phyloP scores from a whole-genome alignment of 2,113 vertebrate species.

The Thermophis baileyi region DNA sequence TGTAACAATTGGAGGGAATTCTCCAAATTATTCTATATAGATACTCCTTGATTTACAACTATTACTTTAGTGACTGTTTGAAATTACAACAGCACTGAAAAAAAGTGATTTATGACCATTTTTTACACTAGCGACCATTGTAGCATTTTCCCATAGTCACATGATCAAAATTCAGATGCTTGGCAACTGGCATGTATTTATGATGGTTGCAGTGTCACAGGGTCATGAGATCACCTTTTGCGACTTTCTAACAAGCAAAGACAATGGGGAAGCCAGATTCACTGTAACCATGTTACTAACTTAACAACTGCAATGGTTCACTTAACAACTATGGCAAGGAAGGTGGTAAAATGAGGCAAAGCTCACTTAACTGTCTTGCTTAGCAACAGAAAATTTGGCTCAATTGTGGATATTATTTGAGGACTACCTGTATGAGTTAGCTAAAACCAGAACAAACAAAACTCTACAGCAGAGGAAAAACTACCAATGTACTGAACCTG shows the following conservation, averaged over 20 bases:
- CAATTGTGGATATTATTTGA: background rate
- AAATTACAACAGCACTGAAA: background rate
- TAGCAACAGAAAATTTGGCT: background rate
- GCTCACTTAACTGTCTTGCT: no score
- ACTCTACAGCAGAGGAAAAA: background rate
- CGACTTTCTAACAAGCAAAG: background rate
- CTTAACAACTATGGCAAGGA: background rate
- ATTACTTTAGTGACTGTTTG: background rate
- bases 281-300: no score
- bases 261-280: background rate
- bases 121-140: background rate
- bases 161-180: background rate
- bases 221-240: no score
- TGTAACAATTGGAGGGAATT: background rate
- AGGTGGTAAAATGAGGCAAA: background rate
- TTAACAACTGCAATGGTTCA: background rate
- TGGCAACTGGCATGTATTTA: background rate
- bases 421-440: background rate
- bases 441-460: background rate
- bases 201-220: background rate
- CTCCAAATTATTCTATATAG: background rate
- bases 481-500: background rate
- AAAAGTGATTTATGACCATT: background rate
- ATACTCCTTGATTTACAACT: background rate
- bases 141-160: background rate